phyloP scores from a whole-genome alignment of 1,140 invertebrate genomes.

The Gonatopus flavifemur region DNA sequence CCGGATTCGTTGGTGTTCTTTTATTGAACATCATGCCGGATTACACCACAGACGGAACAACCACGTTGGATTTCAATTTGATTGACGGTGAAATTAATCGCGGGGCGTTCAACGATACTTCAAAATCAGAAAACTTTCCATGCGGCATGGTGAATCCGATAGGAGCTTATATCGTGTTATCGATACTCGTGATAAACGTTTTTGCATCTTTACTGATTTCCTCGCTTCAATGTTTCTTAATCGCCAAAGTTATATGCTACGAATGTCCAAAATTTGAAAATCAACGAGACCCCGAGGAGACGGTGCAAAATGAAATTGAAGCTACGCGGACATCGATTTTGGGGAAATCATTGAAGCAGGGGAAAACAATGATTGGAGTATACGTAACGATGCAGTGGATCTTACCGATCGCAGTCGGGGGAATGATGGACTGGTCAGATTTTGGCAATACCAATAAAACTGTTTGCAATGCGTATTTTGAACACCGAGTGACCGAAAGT shows the following conservation, averaged over 20 bases:
- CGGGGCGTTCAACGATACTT: too few relatives aligned
- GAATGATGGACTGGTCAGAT: slow-evolving; percentile 18
- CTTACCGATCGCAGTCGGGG: slow-evolving; percentile 22
- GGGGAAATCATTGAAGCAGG: not conserved
- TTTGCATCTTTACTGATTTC: slow-evolving; percentile 31
- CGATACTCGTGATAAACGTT: slow-evolving; percentile 28
- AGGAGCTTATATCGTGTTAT: too few relatives aligned
- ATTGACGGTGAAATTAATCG: too few relatives aligned
- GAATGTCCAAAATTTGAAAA: not conserved
- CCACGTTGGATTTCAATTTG: too few relatives aligned
- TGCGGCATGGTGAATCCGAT: slow-evolving; percentile 32
- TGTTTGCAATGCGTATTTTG: not conserved
- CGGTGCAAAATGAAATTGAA: not conserved
- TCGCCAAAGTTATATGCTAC: slow-evolving; percentile 7
- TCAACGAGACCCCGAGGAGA: not conserved
- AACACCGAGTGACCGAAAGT: slow-evolving; percentile 14
- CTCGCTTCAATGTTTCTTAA: slow-evolving; percentile 26
- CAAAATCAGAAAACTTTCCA: too few relatives aligned
- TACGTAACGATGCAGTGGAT: slow-evolving; percentile 29
- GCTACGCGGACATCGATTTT: not conserved
- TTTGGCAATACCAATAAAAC: slow-evolving; percentile 6
- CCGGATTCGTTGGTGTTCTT: too few relatives aligned
- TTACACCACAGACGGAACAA: too few relatives aligned
- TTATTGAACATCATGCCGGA: too few relatives aligned
- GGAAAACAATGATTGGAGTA: slow-evolving; percentile 3